Evolutionary conservation across 2,888 invertebrate species (phyloP), one percentile per base, ranked within the genome.

Genomic region (Amiota mariae): DNA sequence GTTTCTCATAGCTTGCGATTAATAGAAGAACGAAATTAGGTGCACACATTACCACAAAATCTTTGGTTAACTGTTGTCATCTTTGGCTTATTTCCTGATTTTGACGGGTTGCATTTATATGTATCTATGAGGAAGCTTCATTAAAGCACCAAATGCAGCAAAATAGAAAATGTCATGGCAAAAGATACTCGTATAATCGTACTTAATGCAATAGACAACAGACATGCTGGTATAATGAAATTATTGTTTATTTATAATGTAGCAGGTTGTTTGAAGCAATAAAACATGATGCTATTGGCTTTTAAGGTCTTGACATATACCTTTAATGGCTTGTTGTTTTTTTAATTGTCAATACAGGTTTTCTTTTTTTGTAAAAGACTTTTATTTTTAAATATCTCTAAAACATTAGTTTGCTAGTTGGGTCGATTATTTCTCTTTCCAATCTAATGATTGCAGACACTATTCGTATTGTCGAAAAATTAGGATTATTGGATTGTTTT

Each of bases 121-220:
- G 6, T 36, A 36, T 36, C 36, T 36, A 36, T 36, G 36, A 36
- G 36, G 36, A 36, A 36, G 13, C 63, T 11, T 0, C 46, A 8
- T 11, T 36, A 18, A 8, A 59, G 59, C 63, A 13, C 63, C 63
- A 63, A 63, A 63, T 46, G 63, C 9, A 46, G 36, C 12, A 18
- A 36, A 46, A 63, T 36, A 13, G 46, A 63, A 63, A 63, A 63
- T 59, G 11, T 59, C 78, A 77, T 63, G 75, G 75, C 71, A 71
- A 75, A 46, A 66, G 51, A 67, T 13, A 15, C 51, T 13, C 46
- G 70, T 13, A 15, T 24, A 2, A 9, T 70, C n/a, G 56, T 75
- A 75, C 51, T 74, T 64, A 63, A 18, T 66, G 2, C 15, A 74
- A 77, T 77, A 74, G 81, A 77, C 79, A 82, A 77, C 79, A 82